These are phyloP conservation scores for Drosophila pandora DNA, from an alignment of 1,140 invertebrate genomes.

Conservation along the genomic window DNA sequence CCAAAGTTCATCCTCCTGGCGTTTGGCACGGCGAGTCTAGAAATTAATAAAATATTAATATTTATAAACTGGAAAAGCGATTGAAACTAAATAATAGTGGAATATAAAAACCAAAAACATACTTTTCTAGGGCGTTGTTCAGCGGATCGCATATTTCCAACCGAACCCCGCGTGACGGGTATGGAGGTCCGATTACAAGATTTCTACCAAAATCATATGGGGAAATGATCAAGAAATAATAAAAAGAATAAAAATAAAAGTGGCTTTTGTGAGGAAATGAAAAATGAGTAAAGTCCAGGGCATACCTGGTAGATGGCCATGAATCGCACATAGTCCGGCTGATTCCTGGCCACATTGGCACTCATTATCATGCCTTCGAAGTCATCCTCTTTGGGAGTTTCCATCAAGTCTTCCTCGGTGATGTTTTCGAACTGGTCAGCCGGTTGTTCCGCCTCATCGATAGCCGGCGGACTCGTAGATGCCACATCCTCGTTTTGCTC, in stretches of 20 bases:
- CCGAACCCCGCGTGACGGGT: slow-evolving; percentile 51
- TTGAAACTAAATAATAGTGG: slow-evolving; percentile 3
- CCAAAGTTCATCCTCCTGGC: slow-evolving; percentile 81
- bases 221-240: slow-evolving; percentile 23
- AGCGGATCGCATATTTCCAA: neutral
- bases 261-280: neutral
- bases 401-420: slow-evolving; percentile 39
- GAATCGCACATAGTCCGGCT: slow-evolving; percentile 70
- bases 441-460: slow-evolving; percentile 39
- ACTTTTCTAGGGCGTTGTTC: slow-evolving; percentile 54
- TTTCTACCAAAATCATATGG: slow-evolving; percentile 60
- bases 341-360: slow-evolving; percentile 71
- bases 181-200: slow-evolving; percentile 72
- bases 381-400: slow-evolving; percentile 34
- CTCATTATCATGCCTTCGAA: slow-evolving; percentile 77
- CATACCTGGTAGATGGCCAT: slow-evolving; percentile 81
- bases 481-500: slow-evolving; percentile 5
- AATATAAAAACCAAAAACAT: slow-evolving; percentile 46
- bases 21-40: slow-evolving; percentile 69
- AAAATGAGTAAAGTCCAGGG: neutral
- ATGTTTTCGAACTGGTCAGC: slow-evolving; percentile 55
- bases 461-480: neutral
- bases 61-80: neutral
- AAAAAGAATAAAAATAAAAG: slow-evolving; percentile 35
- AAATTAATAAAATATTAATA: neutral